Percentiles rank a stretch among this genome's conserved stretches.
Evolutionary conservation across 2,797 vertebrate genomes (phyloP).

Genomic region (Oreochromis grahami): DNA sequence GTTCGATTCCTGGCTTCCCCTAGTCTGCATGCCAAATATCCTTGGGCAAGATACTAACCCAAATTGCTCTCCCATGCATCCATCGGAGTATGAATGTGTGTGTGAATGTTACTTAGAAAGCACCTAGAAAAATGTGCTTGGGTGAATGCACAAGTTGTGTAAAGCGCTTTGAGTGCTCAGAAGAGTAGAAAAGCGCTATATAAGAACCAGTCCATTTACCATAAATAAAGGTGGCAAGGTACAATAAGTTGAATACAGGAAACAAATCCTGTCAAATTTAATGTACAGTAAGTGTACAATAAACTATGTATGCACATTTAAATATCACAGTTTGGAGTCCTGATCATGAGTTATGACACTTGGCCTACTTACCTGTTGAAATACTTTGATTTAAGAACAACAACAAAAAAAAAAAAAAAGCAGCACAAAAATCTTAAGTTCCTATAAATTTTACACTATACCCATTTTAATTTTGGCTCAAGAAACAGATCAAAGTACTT

Average conservation of each 20-base stretch:
- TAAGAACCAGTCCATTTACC: no score
- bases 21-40: no score
- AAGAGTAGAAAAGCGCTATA: no score
- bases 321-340: background rate
- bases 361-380: no score
- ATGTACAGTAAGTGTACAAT: background rate
- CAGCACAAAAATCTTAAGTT: background rate
- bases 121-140: no score
- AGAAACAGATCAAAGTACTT: background rate
- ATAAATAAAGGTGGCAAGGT: background rate
- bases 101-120: no score
- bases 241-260: background rate
- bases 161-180: no score
- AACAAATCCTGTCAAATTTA: background rate
- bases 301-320: background rate
- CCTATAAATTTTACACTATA: background rate
- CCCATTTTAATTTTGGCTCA: background rate
- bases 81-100: no score
- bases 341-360: background rate
- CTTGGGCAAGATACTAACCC: no score
- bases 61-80: no score
- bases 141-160: no score
- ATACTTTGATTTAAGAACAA: background rate
- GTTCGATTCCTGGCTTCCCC: no score
- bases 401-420: background rate